Percentiles rank a stretch among this genome's conserved stretches.
phyloP scores from a whole-genome alignment of 2,797 vertebrate genomes.

The Clarias laeviceps region DNA sequence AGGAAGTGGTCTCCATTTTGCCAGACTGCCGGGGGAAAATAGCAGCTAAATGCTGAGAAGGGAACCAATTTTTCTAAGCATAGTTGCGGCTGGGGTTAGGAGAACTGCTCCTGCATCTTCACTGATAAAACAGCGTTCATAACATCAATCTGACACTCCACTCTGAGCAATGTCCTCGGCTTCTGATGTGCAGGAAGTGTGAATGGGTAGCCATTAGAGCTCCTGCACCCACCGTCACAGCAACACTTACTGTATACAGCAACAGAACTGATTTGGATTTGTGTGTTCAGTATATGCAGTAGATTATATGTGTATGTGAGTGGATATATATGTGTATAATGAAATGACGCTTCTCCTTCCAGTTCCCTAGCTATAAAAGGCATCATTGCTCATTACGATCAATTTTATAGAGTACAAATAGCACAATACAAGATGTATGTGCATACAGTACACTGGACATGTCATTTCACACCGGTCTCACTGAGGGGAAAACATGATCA shows the following conservation, averaged over 20 bases:
- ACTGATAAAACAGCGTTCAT: slow-evolving; percentile 7
- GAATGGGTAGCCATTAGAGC: slow-evolving; percentile 33
- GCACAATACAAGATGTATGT: background rate
- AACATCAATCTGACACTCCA: slow-evolving; percentile 18
- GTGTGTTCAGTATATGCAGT: background rate
- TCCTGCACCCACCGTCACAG: slow-evolving; percentile 8
- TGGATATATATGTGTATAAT: background rate
- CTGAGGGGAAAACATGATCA: slow-evolving; percentile 7
- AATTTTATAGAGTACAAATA: background rate
- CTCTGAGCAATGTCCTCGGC: background rate
- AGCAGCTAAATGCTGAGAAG: slow-evolving; percentile 28
- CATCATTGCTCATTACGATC: slow-evolving; percentile 19
- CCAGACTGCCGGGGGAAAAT: slow-evolving; percentile 21
- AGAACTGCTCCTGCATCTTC: slow-evolving; percentile 10
- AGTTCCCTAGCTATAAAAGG: slow-evolving; percentile 2
- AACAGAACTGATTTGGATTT: slow-evolving; percentile 4
- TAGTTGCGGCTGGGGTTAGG: slow-evolving; percentile 1
- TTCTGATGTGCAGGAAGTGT: slow-evolving; percentile 14
- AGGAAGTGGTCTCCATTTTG: slow-evolving; percentile 25
- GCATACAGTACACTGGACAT: background rate
- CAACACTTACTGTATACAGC: slow-evolving; percentile 6
- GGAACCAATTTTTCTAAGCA: slow-evolving; percentile 31
- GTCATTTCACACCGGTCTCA: background rate
- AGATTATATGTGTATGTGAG: too few relatives aligned
- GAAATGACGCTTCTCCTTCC: background rate